Conservation (phyloP, 2,797 vertebrate species). For the Parauchenoglanis ngamensis region DNA sequence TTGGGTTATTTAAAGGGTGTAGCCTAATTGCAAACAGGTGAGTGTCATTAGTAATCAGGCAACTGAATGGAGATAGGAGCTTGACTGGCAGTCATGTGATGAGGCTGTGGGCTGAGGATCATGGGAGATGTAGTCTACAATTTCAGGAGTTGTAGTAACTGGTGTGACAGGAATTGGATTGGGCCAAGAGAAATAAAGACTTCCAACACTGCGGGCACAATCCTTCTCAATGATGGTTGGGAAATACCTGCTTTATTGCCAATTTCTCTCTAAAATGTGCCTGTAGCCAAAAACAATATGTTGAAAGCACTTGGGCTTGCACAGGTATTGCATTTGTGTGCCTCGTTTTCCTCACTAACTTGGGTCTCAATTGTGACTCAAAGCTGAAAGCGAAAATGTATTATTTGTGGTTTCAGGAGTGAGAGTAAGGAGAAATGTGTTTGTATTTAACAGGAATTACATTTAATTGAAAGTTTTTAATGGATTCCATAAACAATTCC, state of each 20-base stretch:
- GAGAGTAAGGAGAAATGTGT: background rate
- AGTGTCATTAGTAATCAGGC: background rate
- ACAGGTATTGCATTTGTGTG: background rate
- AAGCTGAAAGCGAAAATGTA: background rate
- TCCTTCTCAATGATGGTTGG: conserved; percentile 5
- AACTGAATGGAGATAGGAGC: background rate
- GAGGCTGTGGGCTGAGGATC: conserved; percentile 1
- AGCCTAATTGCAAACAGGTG: background rate
- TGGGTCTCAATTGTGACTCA: background rate
- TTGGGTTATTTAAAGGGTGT: background rate
- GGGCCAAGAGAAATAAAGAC: conserved; percentile 14
- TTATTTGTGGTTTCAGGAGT: background rate
- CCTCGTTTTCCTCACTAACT: background rate
- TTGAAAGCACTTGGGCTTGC: conserved; percentile 15
- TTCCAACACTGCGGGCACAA: background rate
- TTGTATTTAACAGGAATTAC: background rate
- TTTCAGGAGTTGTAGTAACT: background rate
- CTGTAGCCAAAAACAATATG: conserved; percentile 15
- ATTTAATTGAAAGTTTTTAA: background rate
- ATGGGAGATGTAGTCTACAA: conserved; percentile 4
- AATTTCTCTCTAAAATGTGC: background rate
- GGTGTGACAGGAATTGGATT: background rate
- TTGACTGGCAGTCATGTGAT: background rate
- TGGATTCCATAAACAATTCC: background rate
- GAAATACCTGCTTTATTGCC: conserved; percentile 12